phyloP scores from a whole-genome alignment of 2,113 vertebrate genomes.

The Lethenteron camtschaticum region DNA sequence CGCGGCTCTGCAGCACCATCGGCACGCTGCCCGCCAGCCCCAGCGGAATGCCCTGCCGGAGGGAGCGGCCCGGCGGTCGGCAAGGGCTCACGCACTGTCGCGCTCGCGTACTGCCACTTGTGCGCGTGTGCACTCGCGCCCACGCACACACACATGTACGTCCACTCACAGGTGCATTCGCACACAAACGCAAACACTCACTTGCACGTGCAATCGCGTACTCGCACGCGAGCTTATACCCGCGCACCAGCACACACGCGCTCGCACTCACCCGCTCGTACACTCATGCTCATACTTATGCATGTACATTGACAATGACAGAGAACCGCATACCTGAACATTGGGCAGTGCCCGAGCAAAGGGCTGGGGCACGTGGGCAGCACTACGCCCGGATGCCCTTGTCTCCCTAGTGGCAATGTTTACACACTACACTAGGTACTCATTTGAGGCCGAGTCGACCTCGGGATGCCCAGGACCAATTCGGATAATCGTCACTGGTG shows the following conservation, averaged over 20 bases:
- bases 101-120: too few relatives aligned
- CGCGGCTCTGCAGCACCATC: conserved; percentile 68
- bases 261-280: not conserved
- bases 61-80: too few relatives aligned
- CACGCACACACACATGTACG: not conserved
- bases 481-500: too few relatives aligned
- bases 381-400: too few relatives aligned
- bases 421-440: too few relatives aligned
- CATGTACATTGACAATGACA: not conserved
- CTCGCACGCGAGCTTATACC: not conserved
- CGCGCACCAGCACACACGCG: not conserved
- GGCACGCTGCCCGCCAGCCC: conserved; percentile 86
- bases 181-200: not conserved
- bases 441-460: too few relatives aligned
- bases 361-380: too few relatives aligned
- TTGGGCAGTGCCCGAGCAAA: too few relatives aligned
- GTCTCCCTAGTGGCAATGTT: too few relatives aligned
- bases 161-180: not conserved
- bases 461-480: too few relatives aligned
- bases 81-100: too few relatives aligned
- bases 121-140: not conserved
- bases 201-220: not conserved
- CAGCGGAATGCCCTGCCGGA: conserved; percentile 57
- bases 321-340: too few relatives aligned
- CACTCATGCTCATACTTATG: not conserved